Conservation (phyloP, 2,888 invertebrate genomes). For the Agrochola lychnidis region DNA sequence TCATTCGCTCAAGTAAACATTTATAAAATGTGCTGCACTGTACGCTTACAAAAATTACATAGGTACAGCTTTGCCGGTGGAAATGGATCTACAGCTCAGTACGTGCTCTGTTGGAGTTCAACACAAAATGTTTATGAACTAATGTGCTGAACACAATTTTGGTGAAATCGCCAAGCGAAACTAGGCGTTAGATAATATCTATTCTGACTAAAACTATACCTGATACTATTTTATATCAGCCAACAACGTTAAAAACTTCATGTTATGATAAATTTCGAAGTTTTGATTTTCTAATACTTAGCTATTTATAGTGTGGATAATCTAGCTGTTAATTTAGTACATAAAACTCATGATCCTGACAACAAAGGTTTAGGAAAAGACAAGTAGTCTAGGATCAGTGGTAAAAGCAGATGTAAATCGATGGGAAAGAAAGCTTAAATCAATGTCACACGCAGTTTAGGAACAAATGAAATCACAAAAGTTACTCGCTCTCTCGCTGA, state of each 20-base stretch:
- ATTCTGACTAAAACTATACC: background rate
- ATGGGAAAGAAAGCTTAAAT: background rate
- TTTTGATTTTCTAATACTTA: background rate
- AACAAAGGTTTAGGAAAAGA: background rate
- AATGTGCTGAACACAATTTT: no score
- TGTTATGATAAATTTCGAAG: background rate
- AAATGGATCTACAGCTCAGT: background rate
- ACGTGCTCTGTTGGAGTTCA: background rate
- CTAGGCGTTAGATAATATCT: background rate
- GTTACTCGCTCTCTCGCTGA: slow-evolving; percentile 45
- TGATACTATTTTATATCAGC: background rate
- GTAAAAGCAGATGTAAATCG: no score
- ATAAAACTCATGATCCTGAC: background rate
- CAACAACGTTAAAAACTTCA: background rate
- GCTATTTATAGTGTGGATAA: background rate
- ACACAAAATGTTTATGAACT: background rate
- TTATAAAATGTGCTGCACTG: background rate
- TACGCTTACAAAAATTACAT: background rate
- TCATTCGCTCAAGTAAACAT: background rate
- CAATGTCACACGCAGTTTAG: slow-evolving; percentile 8
- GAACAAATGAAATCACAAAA: slow-evolving; percentile 60
- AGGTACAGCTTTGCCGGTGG: background rate
- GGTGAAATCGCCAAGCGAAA: background rate
- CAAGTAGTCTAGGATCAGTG: background rate
- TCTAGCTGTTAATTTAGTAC: background rate